Base-by-base conservation (phyloP, 2,113 vertebrate species). In the Ctenodactylus gundi region DNA sequence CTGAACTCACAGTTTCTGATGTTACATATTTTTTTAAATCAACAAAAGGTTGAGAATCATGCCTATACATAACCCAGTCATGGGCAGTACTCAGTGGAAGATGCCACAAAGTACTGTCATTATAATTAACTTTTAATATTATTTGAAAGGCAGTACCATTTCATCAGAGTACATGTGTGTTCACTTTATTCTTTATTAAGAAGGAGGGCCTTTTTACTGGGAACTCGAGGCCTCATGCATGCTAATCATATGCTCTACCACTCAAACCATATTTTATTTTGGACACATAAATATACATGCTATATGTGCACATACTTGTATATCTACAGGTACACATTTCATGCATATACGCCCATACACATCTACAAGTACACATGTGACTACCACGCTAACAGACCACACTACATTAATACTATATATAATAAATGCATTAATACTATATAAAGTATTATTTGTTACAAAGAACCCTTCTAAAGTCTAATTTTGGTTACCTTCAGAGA, bases 401-500 rank as follows among this genome's bases (percentile, higher is more conserved):
- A 6, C 18, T 49, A 77, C 5, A 62, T 31, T 77, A 80, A 44
- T 84, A 90, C 51, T 88, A 72, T 36, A 70, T n/a, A n/a, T n/a
- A n/a, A n/a, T 55, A 65, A 82, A 90, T 44, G 90, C 0, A 83
- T 15, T 8, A 95, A 92, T 62, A 36, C 23, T 55, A 82, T 34
- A 64, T 15, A 41, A 89, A 90, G 4, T 53, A 73, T 64, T 91
- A 78, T 60, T 94, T 81, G n/a, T 57, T 77, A 95, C 21, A 34
- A 93, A 92, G 36, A 91, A 62, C 20, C 46, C 25, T 11, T 27
- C 21, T 29, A 95, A 46, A 51, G 7, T 83, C 83, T 49, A 11
- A 67, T 29, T 46, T 49, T 46, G 76, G 92, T 55, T 98, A 99
- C 99, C 99, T 99, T 99, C 6, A 99, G 98, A n/a, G 99, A 98